These are phyloP conservation scores for Arenicola marina DNA, from an alignment of 2,888 invertebrate genomes.

Conservation along the genomic window DNA sequence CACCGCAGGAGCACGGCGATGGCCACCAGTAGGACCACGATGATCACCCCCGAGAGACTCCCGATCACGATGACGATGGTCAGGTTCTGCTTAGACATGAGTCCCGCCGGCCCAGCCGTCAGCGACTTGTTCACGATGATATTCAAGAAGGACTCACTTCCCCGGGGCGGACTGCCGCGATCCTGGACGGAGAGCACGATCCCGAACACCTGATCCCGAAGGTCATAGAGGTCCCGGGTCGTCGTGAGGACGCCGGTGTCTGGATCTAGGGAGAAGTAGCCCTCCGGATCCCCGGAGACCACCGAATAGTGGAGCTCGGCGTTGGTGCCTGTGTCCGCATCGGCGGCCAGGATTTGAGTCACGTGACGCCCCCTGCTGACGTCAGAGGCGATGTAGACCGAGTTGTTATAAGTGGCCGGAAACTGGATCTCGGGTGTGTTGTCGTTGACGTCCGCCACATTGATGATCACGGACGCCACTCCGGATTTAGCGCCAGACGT, in stretches of 20 bases:
- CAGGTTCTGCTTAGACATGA: conserved; percentile 16
- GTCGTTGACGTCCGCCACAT: conserved; percentile 12
- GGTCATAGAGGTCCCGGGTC: neutral
- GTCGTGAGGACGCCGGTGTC: conserved; percentile 11
- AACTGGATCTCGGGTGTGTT: conserved; percentile 4
- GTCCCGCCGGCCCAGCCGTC: neutral
- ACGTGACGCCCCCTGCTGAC: neutral
- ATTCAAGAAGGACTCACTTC: conserved; percentile 17
- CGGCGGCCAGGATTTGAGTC: neutral
- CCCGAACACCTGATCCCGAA: conserved; percentile 1
- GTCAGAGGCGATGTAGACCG: conserved; percentile 1
- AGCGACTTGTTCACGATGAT: conserved; percentile 22
- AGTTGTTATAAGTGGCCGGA: conserved; percentile 3
- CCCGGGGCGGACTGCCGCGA: conserved; percentile 12
- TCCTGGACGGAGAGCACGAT: conserved; percentile 16
- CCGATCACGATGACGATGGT: conserved; percentile 26
- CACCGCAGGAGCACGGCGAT: conserved; percentile 14
- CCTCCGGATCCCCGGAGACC: conserved; percentile 13
- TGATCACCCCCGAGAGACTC: conserved; percentile 16
- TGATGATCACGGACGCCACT: conserved; percentile 3
- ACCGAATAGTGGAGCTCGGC: conserved; percentile 9
- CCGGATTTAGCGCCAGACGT: neutral
- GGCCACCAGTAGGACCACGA: conserved; percentile 22
- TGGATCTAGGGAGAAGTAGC: conserved; percentile 15
- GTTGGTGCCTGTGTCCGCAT: conserved; percentile 9